A percentile compares a stretch with the other conserved stretches of the same genome.
Evolutionary conservation across 2,888 invertebrate genomes (phyloP).

Genomic region (Orgyia antiqua): DNA sequence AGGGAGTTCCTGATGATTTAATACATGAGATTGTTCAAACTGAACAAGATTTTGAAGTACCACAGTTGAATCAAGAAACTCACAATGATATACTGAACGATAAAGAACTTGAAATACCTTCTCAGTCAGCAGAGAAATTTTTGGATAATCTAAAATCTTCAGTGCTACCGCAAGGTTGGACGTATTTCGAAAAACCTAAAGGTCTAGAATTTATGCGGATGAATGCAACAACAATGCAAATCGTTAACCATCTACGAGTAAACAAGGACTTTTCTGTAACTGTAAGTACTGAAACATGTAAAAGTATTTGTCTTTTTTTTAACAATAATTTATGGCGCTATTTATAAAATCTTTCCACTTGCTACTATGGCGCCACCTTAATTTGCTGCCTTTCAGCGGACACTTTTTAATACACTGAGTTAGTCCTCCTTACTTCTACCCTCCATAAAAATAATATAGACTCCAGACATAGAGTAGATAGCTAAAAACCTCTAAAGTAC

Average conservation of each 20-base stretch:
- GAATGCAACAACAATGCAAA: constrained; percentile 2
- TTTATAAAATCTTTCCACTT: too few relatives aligned
- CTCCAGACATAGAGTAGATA: too few relatives aligned
- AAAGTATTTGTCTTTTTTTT: neutral
- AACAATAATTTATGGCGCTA: too few relatives aligned
- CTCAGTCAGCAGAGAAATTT: neutral
- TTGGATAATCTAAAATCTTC: neutral
- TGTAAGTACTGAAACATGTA: constrained; percentile 6
- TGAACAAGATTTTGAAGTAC: neutral
- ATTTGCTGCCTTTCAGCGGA: too few relatives aligned
- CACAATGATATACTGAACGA: neutral
- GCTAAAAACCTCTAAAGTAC: too few relatives aligned
- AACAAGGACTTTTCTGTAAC: constrained; percentile 9
- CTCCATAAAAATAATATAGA: too few relatives aligned
- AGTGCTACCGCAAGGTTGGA: constrained; percentile 6
- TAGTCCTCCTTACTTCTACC: too few relatives aligned
- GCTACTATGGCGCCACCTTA: too few relatives aligned
- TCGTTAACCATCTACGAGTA: constrained; percentile 5
- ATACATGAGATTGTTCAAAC: neutral
- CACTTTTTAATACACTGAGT: too few relatives aligned
- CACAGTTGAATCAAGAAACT: too few relatives aligned
- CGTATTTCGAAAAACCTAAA: constrained; percentile 6
- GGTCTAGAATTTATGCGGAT: constrained; percentile 8
- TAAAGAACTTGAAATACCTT: neutral
- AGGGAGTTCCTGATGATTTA: neutral